Conservation (phyloP, 2,797 vertebrate species). For the Myripristis jacobus region DNA sequence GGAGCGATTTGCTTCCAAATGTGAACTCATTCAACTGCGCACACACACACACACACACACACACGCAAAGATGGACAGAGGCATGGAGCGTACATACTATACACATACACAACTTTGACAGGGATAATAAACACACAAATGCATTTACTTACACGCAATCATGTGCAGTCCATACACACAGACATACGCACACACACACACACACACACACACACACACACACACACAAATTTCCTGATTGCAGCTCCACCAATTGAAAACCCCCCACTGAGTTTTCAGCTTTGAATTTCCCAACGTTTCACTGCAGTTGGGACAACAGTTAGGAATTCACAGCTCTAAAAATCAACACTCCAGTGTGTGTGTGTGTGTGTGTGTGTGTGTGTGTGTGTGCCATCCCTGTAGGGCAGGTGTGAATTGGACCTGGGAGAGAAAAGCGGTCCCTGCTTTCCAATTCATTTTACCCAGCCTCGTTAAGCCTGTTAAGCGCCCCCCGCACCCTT, state of each 20-base stretch:
- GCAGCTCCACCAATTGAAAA: conserved; percentile 25
- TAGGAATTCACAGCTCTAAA: conserved; percentile 54
- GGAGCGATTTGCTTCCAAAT: conserved; percentile 36
- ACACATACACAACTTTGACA: background rate
- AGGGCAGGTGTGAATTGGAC: conserved; percentile 77
- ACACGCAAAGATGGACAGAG: background rate
- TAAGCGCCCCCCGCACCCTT: conserved; percentile 47
- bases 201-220: background rate
- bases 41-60: conserved; percentile 1
- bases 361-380: conserved; percentile 30
- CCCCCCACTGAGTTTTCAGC: conserved; percentile 36
- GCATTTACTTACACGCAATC: conserved; percentile 2
- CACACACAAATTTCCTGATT: conserved; percentile 27
- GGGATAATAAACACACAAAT: background rate
- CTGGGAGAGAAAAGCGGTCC: conserved; percentile 66
- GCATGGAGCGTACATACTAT: conserved; percentile 6
- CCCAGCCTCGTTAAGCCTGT: conserved; percentile 67
- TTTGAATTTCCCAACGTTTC: conserved; percentile 48
- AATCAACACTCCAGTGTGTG: conserved; percentile 58
- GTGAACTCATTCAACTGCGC: conserved; percentile 47
- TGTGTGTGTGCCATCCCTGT: conserved; percentile 33
- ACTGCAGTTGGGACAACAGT: conserved; percentile 57
- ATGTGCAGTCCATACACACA: background rate
- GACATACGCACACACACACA: background rate
- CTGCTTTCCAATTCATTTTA: conserved; percentile 68